Base-by-base conservation (phyloP, 2,113 vertebrate genomes). In the Kryptolebias marmoratus region DNA sequence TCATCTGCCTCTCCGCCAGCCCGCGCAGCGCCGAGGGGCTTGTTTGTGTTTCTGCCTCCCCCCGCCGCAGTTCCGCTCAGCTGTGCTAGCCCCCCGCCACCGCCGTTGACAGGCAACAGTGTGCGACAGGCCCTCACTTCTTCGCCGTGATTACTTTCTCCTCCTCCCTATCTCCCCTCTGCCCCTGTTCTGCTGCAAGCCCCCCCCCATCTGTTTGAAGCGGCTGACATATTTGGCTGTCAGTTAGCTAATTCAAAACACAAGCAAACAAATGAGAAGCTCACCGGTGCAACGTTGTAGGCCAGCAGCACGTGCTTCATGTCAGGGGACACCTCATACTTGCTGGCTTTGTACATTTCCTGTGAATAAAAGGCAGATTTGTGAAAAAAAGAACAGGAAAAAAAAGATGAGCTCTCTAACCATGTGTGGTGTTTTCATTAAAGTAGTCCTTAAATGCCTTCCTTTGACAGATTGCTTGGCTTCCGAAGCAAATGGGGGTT, bases 271-370 rank as follows among this genome's bases (percentile, higher is more conserved):
- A 83, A 88, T 71, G 77, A 82, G 68, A 47, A 72, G 73, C 96
- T 96, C 89, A 99, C 97, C 28, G 94, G 95, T 52, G 95, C 95
- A 60, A 97, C 95, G 16, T 96, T 93, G 80, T 98, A 98, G 58
- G 97, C 95, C 71, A 98, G 96, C 15, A 99, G 93, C 1, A 96
- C 97, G 0, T 98, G 96, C 71, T 96, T 96, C 92, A 93, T 90
- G 79, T 99, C 97, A 7, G 97, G 96, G 64, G 97, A 99, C 28
- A 99, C 95, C 80, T 98, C 95, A 0, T 97, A 99, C 81, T 94
- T 94, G 93, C 95, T 92, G 75, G 96, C 97, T 91, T 96, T 95
- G 84, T 98, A 93, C 73, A 95, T 97, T 74, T 96, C 95, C 97
- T 99, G 53, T 42, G 64, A 70, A 66, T 55, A 3, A 61, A 16